A percentile compares a stretch with the other conserved stretches of the same genome.
phyloP scores from a whole-genome alignment of 2,797 vertebrate genomes.

The Anniella stebbinsi region DNA sequence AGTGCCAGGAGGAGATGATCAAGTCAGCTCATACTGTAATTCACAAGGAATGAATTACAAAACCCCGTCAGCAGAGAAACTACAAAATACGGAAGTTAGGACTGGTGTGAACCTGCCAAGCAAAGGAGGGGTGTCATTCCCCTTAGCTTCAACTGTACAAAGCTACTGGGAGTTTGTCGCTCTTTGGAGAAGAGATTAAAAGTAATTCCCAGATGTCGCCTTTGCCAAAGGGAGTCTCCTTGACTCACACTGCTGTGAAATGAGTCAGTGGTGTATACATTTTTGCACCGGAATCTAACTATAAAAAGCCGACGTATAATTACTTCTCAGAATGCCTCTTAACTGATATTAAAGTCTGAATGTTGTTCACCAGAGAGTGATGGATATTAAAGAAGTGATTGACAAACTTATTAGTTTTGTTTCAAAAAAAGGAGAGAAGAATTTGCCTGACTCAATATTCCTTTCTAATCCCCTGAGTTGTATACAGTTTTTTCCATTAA shows the following conservation, averaged over 20 bases:
- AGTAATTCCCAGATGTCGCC: constrained; percentile 66
- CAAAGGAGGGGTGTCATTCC: not conserved
- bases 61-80: not conserved
- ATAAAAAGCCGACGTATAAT: constrained; percentile 70
- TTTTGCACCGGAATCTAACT: constrained; percentile 67
- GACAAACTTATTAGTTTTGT: constrained; percentile 75
- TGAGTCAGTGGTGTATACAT: constrained; percentile 51
- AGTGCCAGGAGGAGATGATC: not conserved
- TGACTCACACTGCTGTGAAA: constrained; percentile 28
- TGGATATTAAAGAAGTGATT: constrained; percentile 77
- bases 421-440: constrained; percentile 62
- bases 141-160: not conserved
- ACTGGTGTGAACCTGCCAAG: constrained; percentile 23
- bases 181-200: constrained; percentile 64
- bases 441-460: constrained; percentile 59
- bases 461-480: constrained; percentile 55
- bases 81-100: not conserved
- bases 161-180: constrained; percentile 55
- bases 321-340: constrained; percentile 73
- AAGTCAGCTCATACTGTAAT: not conserved
- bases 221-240: constrained; percentile 72
- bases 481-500: not conserved
- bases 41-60: not conserved
- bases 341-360: constrained; percentile 74
- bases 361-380: constrained; percentile 75